Percentiles rank a stretch among this genome's conserved stretches.
These are phyloP conservation scores for Heliconius erato DNA, from an alignment of 2,888 invertebrate species.

Conservation along the genomic window DNA sequence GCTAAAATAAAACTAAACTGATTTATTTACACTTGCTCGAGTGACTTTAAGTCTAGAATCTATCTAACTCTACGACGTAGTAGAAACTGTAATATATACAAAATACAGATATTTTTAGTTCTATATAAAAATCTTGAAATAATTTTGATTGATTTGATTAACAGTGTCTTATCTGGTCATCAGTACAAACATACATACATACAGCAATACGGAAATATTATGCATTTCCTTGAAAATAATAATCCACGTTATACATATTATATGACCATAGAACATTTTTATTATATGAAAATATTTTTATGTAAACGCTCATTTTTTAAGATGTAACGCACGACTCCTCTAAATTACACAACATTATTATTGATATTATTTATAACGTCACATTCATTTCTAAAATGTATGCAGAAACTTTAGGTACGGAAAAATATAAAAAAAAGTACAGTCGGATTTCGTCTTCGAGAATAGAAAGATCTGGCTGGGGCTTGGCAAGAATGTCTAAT, in stretches of 20 bases:
- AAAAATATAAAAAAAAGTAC: neutral
- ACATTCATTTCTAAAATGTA: neutral
- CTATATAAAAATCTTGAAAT: neutral
- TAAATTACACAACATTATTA: neutral
- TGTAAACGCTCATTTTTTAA: neutral
- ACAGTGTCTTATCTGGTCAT: neutral
- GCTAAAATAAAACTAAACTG: too few species aligned
- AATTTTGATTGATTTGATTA: neutral
- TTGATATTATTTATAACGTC: conserved; percentile 4
- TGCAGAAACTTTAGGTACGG: neutral
- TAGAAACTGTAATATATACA: neutral
- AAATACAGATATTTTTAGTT: neutral
- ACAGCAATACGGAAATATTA: neutral
- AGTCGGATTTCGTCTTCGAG: conserved; percentile 23
- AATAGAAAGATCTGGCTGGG: conserved; percentile 43
- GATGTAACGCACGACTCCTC: neutral
- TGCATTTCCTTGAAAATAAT: neutral
- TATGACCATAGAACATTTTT: neutral
- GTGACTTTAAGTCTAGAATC: neutral
- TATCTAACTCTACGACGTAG: neutral
- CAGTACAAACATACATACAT: neutral
- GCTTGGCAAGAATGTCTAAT: conserved; percentile 30
- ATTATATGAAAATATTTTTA: neutral
- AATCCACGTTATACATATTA: neutral
- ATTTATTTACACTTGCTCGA: neutral